Evolutionary conservation across 2,797 vertebrate species (phyloP).

Genomic region (Bradypus variegatus): DNA sequence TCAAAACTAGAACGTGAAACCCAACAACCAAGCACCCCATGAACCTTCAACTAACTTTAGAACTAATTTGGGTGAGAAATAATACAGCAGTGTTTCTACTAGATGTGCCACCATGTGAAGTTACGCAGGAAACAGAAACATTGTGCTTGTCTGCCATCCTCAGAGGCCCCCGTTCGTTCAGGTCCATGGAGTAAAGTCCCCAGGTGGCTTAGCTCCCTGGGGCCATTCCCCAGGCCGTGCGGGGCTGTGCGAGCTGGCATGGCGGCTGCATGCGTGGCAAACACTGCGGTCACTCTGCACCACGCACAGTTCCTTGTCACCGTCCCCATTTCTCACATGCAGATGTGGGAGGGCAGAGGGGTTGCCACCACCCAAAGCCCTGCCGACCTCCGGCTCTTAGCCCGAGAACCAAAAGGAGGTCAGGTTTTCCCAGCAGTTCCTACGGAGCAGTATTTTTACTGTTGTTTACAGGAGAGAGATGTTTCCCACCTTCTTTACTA

Average conservation of each 20-base stretch:
- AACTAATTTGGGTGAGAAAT: conserved; percentile 14
- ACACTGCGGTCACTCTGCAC: neutral
- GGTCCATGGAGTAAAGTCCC: neutral
- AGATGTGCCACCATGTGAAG: neutral
- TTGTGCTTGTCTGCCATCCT: neutral
- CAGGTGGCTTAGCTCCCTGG: neutral
- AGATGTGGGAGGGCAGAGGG: neutral
- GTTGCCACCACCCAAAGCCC: too few species aligned
- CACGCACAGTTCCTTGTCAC: neutral
- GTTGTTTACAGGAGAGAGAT: neutral
- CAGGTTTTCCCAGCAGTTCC: neutral
- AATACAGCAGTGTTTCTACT: neutral
- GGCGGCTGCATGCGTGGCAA: too few species aligned
- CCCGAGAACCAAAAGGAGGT: neutral
- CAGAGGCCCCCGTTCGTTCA: neutral
- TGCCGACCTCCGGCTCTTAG: neutral
- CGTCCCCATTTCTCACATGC: neutral
- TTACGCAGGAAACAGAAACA: neutral
- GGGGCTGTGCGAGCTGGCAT: too few species aligned
- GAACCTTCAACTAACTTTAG: neutral
- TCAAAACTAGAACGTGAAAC: conserved; percentile 16
- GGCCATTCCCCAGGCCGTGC: too few species aligned
- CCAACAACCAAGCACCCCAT: neutral
- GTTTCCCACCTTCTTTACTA: neutral
- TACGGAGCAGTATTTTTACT: neutral